Conservation (phyloP, 2,797 vertebrate genomes). For the Clarias platycephalus region DNA sequence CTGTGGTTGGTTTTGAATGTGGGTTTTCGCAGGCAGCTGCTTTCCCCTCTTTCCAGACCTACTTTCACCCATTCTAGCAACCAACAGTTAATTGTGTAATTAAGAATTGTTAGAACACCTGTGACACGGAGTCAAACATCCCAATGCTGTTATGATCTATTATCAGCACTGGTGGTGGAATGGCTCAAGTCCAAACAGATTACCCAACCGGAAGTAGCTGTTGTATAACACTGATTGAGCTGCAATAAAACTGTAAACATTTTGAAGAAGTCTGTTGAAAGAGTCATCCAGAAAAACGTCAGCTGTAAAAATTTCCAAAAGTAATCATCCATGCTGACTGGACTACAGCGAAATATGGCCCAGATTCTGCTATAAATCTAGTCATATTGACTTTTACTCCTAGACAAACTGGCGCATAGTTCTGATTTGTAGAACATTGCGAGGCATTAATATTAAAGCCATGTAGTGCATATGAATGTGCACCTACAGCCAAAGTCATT, state of each 20-base stretch:
- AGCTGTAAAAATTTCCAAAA: conserved; percentile 6
- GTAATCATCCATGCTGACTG: conserved; percentile 12
- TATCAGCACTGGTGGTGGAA: too few relatives aligned
- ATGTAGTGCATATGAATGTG: conserved; percentile 19
- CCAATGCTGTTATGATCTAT: too few relatives aligned
- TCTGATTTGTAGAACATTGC: conserved; percentile 27
- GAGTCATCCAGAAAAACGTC: background rate
- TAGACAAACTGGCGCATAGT: conserved; percentile 18
- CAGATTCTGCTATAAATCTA: conserved; percentile 11
- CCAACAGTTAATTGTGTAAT: too few relatives aligned
- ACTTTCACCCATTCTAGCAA: too few relatives aligned
- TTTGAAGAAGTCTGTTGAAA: background rate
- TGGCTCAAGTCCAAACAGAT: too few relatives aligned
- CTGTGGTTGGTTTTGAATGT: too few relatives aligned
- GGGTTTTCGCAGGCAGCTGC: too few relatives aligned
- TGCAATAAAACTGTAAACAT: background rate
- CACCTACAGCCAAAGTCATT: conserved; percentile 23
- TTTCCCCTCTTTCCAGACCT: too few relatives aligned
- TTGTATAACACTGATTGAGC: too few relatives aligned
- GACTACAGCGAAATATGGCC: conserved; percentile 2
- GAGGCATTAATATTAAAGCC: conserved; percentile 26
- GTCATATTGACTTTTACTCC: conserved; percentile 22
- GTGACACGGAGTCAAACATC: too few relatives aligned
- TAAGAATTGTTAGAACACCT: too few relatives aligned
- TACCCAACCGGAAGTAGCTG: too few relatives aligned